Base-by-base conservation (phyloP, 2,888 invertebrate genomes). In the Caenorhabditis macrosperma region DNA sequence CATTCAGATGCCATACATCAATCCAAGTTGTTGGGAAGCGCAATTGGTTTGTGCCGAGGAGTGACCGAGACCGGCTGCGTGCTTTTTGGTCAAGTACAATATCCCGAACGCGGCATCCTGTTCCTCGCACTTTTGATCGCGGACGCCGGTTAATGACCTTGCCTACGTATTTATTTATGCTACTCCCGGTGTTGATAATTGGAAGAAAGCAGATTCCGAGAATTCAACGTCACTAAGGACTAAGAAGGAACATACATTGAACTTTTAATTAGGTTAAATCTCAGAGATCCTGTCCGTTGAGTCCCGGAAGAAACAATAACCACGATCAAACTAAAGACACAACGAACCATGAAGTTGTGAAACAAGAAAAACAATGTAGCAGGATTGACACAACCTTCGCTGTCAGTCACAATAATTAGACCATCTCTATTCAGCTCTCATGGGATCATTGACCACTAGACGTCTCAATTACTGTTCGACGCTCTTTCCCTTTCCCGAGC, bases 41-140 rank as follows among this genome's bases (percentile, higher is more conserved):
- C 2, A 12, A 20, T 72, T 38, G 38, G 20, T 63, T 35, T 64
- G 30, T 54, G 52, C 30, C 26, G 22, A n/a, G n/a, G n/a, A n/a
- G n/a, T n/a, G n/a, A n/a, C n/a, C 26, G 46, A 26, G 33, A 17
- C 35, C 26, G 38, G 41, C 38, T 24, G 30, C 52, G 22, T 44
- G 61, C 52, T 71, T 61, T 63, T 54, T 55, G 71, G 55, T 46
- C 72, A 64, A 55, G 44, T 33, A 66, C 28, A 1, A 50, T n/a
- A n/a, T 57, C 41, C 33, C 59, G 52, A 50, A 57, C 30, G 48
- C 30, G 61, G 55, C 64, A 64, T 64, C 64, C 59, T 38, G 74
- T 74, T 74, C 59, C 22, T 12, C 57, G 74, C 30, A 74, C 74
- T 74, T 64, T 48, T 74, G 59, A 74, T 64, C 74, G 48, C 64